phyloP scores from a whole-genome alignment of 2,113 vertebrate species.

The Silurus asotus region DNA sequence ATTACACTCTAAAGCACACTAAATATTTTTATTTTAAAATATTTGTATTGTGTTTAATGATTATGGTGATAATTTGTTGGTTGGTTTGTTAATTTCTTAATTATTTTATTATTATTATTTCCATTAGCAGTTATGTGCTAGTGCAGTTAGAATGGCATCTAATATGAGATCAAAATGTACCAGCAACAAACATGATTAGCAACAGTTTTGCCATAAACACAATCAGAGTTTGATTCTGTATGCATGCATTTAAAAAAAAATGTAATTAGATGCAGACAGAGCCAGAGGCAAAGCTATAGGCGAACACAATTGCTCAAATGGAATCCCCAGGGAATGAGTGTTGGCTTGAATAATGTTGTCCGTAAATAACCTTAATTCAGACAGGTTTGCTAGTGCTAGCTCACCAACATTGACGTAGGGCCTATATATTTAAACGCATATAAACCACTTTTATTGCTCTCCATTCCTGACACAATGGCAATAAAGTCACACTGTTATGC shows the following conservation, averaged over 20 bases:
- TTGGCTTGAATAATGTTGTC: not conserved
- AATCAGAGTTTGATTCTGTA: not conserved
- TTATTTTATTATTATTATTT: not conserved
- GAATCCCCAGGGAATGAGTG: not conserved
- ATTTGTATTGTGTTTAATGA: not conserved
- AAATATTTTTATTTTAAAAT: too few species aligned
- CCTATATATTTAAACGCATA: not conserved
- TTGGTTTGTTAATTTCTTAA: too few species aligned
- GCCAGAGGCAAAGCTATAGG: not conserved
- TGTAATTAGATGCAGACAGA: not conserved
- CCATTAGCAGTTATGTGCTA: not conserved
- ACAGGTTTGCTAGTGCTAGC: not conserved
- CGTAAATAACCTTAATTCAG: not conserved
- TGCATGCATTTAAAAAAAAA: not conserved
- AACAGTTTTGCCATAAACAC: not conserved
- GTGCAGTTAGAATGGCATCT: not conserved
- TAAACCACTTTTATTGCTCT: conserved; percentile 6
- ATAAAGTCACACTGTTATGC: not conserved
- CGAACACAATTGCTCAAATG: not conserved
- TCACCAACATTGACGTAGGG: not conserved
- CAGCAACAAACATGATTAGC: not conserved
- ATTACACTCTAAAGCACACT: too few species aligned
- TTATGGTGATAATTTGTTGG: not conserved
- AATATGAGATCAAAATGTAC: not conserved
- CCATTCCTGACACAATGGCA: not conserved